Percentiles rank a stretch among this genome's conserved stretches.
These are phyloP conservation scores for Myiagra hebetior DNA, from an alignment of 2,113 vertebrate genomes.

Conservation along the genomic window DNA sequence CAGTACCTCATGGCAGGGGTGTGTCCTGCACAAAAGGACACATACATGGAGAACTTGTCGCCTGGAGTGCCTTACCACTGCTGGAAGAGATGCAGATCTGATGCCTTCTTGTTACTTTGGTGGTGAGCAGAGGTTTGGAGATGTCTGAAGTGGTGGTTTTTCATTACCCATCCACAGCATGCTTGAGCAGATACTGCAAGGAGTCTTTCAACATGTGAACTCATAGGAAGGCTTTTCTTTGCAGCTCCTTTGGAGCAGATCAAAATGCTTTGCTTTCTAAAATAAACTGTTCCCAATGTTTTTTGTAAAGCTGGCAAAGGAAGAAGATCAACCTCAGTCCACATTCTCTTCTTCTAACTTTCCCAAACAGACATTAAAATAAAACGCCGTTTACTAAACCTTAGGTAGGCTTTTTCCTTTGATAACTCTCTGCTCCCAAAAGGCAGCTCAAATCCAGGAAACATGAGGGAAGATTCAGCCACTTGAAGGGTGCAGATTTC, in stretches of 20 bases:
- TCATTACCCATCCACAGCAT: background rate
- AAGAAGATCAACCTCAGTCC: background rate
- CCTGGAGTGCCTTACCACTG: background rate
- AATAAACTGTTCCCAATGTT: background rate
- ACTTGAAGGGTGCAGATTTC: background rate
- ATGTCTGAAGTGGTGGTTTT: background rate
- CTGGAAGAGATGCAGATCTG: background rate
- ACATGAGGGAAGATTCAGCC: background rate
- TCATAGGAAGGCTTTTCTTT: background rate
- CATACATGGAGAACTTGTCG: background rate
- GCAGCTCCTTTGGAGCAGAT: background rate
- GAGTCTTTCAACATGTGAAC: background rate
- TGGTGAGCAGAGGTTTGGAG: background rate
- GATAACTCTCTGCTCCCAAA: background rate
- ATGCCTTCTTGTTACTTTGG: background rate
- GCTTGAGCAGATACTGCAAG: background rate
- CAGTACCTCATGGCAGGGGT: background rate
- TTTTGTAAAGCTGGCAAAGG: background rate
- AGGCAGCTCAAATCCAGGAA: background rate
- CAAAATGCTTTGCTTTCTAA: background rate
- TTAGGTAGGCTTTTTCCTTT: background rate
- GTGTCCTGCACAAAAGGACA: background rate
- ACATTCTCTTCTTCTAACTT: background rate
- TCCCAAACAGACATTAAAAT: background rate
- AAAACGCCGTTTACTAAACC: background rate